Base-by-base conservation (phyloP, 2,888 invertebrate genomes). In the Galerucella calmariensis region DNA sequence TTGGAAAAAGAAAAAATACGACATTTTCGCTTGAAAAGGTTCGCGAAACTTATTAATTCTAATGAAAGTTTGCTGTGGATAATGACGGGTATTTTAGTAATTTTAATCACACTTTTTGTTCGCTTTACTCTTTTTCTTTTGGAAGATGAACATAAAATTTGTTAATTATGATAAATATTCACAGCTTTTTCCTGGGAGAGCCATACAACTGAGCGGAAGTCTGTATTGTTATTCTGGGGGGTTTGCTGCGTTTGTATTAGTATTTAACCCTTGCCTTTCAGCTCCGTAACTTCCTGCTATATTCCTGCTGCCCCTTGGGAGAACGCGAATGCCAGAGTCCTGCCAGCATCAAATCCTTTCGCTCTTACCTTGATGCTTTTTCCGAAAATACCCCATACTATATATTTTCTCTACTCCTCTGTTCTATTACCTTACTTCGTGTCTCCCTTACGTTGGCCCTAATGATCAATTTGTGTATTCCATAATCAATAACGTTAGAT, bases 101-200 rank as follows among this genome's bases (percentile, higher is more conserved):
- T 84, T 86, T 85, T 84, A 84, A 84, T 85, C 82, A 83, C 81
- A 85, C 84, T 85, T 85, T 85, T 85, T 85, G 85, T 85, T 85
- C 82, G 82, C 82, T 83, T 82, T 83, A 79, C 83, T 83, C 85
- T 84, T 85, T 85, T 86, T 85, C 84, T 85, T 85, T 85, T 85
- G 85, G 82, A 83, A 81, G 81, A 82, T 83, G 84, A 84, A 84
- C 86, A 87, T 87, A 86, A 88, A 88, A 87, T 86, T 87, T 86
- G 87, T 88, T 88, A 88, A 88, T 88, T 87, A 87, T 88, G 87
- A 88, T 88, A 88, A 88, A 88, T 88, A 88, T 87, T 87, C 87
- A 85, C 86, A 84, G 86, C 86, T 87, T 88, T 88, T 88, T 87
- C 87, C 88, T 87, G 86, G 83, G 87, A 87, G 87, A 86, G 86